Evolutionary conservation across 2,113 vertebrate genomes (phyloP).

Genomic region (Holacanthus passer): DNA sequence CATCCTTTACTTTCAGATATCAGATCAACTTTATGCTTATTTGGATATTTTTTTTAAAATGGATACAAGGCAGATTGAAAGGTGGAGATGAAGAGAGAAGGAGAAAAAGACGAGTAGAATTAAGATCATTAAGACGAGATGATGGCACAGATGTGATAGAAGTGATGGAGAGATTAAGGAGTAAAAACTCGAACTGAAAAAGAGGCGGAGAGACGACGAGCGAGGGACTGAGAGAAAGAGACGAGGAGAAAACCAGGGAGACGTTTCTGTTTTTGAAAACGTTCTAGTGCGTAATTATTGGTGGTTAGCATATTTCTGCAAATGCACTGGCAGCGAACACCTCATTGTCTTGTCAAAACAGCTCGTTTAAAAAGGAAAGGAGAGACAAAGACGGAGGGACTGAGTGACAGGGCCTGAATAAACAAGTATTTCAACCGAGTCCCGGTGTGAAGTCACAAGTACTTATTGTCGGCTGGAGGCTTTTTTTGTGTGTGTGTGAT

Average conservation of each 20-base stretch:
- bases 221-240: too few relatives aligned
- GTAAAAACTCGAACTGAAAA: background rate
- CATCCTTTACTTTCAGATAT: background rate
- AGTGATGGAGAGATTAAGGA: background rate
- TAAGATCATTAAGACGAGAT: background rate
- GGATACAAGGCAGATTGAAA: background rate
- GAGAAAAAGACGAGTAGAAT: background rate
- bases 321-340: background rate
- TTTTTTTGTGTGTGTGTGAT: background rate
- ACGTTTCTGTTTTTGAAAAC: background rate
- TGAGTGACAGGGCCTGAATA: background rate
- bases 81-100: background rate
- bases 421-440: background rate
- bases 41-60: background rate
- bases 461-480: background rate
- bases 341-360: background rate
- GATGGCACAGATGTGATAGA: background rate
- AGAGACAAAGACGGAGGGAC: background rate
- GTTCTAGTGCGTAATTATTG: slow-evolving; percentile 21
- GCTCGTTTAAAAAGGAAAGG: slow-evolving; percentile 18
- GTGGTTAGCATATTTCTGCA: slow-evolving; percentile 19
- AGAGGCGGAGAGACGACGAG: background rate
- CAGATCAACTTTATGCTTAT: background rate
- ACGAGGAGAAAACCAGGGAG: background rate
- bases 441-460: background rate